Evolutionary conservation across 2,797 vertebrate genomes (phyloP), one percentile per base, ranked within the genome.

Genomic region (Rhabdomys pumilio): DNA sequence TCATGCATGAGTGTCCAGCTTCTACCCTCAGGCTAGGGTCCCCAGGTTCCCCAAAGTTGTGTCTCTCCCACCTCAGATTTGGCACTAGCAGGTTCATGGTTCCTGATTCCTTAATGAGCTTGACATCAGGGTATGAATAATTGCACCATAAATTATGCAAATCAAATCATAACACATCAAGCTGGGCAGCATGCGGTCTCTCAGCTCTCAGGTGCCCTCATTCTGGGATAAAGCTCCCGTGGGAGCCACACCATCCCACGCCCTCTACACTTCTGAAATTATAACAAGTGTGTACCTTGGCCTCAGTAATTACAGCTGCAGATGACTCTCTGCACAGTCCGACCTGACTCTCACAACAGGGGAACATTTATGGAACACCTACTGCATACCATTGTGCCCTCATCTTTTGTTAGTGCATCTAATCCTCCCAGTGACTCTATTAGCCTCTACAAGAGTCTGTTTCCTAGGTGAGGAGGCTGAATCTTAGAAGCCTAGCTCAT

Each of bases 101-200:
- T 86, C 80, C 92, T 97, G 97, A 84, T 92, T 94, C 84, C 96
- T 93, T 95, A 97, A 97, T 95, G 96, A 94, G 91, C 95, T 96
- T 96, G 96, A 91, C 97, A 95, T 91, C 80, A n/a, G 44, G 75
- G 86, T 73, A 89, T 80, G 95, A 95, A 95, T 97, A 97, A 97
- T 96, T 97, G 80, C 96, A 53, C 93, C 93, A 95, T 94, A 75
- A 97, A 85, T 87, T 96, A 97, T 97, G 97, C 86, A 97, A 97
- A 97, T 97, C 86, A 90, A 97, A 96, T 80, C 94, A 98, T 89
- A 97, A 97, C 95, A 97, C 89, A 67, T 41, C 4, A 0, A 5
- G n/a, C 96, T 80, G 91, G 92, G 95, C 93, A 79, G 73, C 89
- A 61, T 13, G 61, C 97, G 96, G 96, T 97, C 91, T 96, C 97